Conservation (phyloP, 2,888 invertebrate genomes). For the Pachycephus smyrnensis region DNA sequence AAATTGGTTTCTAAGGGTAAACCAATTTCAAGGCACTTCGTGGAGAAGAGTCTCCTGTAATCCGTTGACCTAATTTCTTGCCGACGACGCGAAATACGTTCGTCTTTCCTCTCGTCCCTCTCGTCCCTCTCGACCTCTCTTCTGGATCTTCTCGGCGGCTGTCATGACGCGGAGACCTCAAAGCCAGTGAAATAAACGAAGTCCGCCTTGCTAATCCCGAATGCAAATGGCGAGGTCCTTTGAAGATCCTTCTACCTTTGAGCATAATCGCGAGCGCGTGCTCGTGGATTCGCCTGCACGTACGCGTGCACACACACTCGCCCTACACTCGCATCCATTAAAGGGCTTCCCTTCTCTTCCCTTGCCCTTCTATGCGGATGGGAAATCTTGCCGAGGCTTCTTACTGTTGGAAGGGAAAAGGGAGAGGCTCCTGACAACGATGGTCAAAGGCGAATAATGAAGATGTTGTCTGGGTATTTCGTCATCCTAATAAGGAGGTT, state of each 20-base stretch:
- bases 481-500: too few relatives aligned
- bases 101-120: too few relatives aligned
- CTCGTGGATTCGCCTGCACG: too few relatives aligned
- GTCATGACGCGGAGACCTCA: background rate
- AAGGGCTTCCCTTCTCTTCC: too few relatives aligned
- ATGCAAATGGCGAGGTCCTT: conserved; percentile 54
- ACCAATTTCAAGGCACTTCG: conserved; percentile 44
- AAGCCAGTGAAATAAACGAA: background rate
- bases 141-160: background rate
- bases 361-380: too few relatives aligned
- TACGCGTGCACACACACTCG: too few relatives aligned
- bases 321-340: too few relatives aligned
- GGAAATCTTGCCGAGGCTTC: too few relatives aligned
- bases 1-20: conserved; percentile 51
- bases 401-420: too few relatives aligned
- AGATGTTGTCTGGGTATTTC: too few relatives aligned
- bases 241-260: conserved; percentile 50
- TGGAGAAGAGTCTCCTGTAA: conserved; percentile 33
- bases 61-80: conserved; percentile 47
- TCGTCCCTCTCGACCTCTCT: background rate
- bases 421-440: too few relatives aligned
- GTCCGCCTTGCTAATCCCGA: conserved; percentile 42
- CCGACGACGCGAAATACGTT: background rate
- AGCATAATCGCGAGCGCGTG: conserved; percentile 17
- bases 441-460: too few relatives aligned